Evolutionary conservation across 2,797 vertebrate species (phyloP), one percentile per base, ranked within the genome.

Genomic region (Rhinichthys osculus): DNA sequence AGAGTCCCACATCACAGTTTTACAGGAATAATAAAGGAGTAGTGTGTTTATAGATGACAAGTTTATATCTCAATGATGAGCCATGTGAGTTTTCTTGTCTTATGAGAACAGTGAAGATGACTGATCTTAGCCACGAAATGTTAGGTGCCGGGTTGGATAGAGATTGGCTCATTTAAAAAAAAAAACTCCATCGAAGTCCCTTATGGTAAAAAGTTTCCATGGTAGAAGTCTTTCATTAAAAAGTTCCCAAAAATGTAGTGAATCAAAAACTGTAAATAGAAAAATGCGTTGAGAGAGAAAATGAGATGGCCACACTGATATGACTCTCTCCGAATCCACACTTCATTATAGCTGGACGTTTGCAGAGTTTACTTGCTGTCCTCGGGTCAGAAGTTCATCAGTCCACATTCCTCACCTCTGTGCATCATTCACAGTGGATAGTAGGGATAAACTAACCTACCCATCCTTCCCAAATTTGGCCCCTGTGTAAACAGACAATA

Each of bases 401-500:
- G 83, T 87, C 72, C 83, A 57, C 82, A 76, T 89, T 89, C 89
- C 87, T 78, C 82, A 80, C 85, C 88, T 86, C 84, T 73, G 88
- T 23, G 27, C 33, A 38, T 71, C 88, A 88, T 91, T 92, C 88
- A 79, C 62, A 47, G 84, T 14, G 86, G 84, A 78, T 81, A 70
- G 42, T 84, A 9, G 82, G 85, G 27, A 81, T 90, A 83, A 85
- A 76, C 95, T 97, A 99, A 69, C 98, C 98, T 89, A 99, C 97
- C 98, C 98, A 99, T 87, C 98, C 98, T 96, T 99, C 97, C 98
- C 98, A 99, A 87, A 99, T 96, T 84, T 98, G 97, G 84, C 96
- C 97, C 94, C 98, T 99, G 95, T 81, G 88, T 89, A 91, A 86
- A 82, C 47, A 69, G 23, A 88, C 44, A 83, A 93, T 21, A 73